Conservation (phyloP, 2,113 vertebrate genomes). For the Saiga tatarica region DNA sequence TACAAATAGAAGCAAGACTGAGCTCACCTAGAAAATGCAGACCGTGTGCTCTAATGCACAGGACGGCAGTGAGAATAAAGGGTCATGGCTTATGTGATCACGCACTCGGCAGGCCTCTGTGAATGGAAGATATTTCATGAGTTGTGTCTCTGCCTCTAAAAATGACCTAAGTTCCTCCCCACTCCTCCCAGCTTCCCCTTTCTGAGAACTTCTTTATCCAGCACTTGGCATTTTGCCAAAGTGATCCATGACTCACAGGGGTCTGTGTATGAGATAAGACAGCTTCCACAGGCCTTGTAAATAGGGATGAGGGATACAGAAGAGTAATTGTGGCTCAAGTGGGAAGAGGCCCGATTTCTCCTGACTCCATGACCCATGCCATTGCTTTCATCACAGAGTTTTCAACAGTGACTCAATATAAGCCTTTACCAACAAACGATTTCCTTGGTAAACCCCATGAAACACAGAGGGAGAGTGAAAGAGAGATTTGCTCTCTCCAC, state of each 20-base stretch:
- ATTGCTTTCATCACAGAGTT: background rate
- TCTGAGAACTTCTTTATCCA: background rate
- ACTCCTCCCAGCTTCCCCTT: background rate
- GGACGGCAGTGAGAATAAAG: background rate
- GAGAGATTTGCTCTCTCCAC: background rate
- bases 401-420: background rate
- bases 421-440: background rate
- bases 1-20: background rate
- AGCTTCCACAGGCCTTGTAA: no score
- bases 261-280: background rate
- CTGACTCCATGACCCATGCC: background rate
- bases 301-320: no score
- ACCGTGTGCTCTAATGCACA: background rate
- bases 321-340: background rate
- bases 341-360: background rate
- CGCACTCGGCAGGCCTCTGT: background rate
- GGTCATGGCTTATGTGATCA: fast-evolving
- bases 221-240: background rate
- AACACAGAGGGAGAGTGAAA: background rate
- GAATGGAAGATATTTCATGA: background rate
- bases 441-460: background rate
- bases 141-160: background rate
- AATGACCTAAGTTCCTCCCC: background rate
- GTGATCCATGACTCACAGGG: background rate
- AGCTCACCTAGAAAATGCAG: background rate